Evolutionary conservation across 37 sponge, comb jelly and placozoan genomes (phyloP).

Genomic region (Spongia lamella): DNA sequence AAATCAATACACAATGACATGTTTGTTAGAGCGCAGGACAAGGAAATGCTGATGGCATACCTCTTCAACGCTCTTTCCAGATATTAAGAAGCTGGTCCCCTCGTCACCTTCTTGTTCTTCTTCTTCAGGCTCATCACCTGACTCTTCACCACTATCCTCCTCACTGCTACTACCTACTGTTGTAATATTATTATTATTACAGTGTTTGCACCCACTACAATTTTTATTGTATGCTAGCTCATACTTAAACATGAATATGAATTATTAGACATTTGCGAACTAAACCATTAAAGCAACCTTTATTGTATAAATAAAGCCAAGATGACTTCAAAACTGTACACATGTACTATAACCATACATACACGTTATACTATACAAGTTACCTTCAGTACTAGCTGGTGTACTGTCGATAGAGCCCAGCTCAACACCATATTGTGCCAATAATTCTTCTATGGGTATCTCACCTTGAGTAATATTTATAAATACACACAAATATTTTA

Average conservation of each 20-base stretch:
- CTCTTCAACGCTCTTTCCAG: constrained; percentile 63
- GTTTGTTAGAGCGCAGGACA: not conserved
- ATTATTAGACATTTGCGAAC: too few relatives aligned
- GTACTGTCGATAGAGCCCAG: not conserved
- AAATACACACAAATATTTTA: not conserved
- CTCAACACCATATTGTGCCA: constrained; percentile 52
- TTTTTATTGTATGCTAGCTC: too few relatives aligned
- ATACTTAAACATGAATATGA: too few relatives aligned
- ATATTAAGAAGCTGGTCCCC: constrained; percentile 33
- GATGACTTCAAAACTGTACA: too few relatives aligned
- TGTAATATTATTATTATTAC: too few relatives aligned
- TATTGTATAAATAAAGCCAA: too few relatives aligned
- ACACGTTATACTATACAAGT: too few relatives aligned
- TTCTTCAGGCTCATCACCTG: constrained; percentile 15
- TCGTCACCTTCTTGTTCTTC: constrained; percentile 39
- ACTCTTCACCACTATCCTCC: constrained; percentile 27
- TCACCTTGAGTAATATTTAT: constrained; percentile 34
- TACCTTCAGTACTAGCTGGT: too few relatives aligned
- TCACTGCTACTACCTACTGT: not conserved
- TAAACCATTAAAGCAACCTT: too few relatives aligned
- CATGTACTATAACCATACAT: too few relatives aligned
- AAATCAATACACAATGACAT: too few relatives aligned
- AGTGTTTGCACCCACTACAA: too few relatives aligned
- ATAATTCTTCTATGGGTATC: constrained; percentile 75
- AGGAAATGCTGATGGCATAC: constrained; percentile 11